Evolutionary conservation across 2,888 invertebrate species (phyloP).

Genomic region (Pheosia tremula): DNA sequence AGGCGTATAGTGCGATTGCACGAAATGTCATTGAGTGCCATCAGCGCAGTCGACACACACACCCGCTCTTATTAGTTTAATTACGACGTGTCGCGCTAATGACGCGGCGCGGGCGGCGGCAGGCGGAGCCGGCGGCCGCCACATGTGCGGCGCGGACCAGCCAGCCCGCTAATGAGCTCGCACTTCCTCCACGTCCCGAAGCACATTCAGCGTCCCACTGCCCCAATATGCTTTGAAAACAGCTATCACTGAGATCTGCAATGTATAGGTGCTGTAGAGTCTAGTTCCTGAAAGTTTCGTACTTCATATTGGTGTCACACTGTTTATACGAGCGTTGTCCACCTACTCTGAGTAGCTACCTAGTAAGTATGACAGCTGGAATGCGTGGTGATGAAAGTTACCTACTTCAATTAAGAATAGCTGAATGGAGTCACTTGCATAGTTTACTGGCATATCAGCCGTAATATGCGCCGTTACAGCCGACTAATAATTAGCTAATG

Average conservation of each 20-base stretch:
- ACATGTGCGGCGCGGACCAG: slow-evolving; percentile 1
- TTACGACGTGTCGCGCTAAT: slow-evolving; percentile 12
- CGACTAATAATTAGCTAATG: slow-evolving; percentile 47
- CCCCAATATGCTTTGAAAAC: neutral
- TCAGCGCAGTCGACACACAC: neutral
- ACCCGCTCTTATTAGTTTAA: neutral
- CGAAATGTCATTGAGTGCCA: neutral
- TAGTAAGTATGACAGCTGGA: neutral
- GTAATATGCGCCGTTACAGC: slow-evolving; percentile 20
- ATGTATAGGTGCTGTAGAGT: too few species aligned
- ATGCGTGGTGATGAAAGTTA: slow-evolving; percentile 14
- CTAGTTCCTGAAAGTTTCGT: too few species aligned
- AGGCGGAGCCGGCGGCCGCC: neutral
- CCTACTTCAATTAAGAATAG: slow-evolving; percentile 18
- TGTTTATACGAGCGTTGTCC: too few species aligned
- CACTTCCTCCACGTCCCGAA: neutral
- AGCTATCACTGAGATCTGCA: neutral
- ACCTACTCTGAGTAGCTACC: too few species aligned
- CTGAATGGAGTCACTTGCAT: slow-evolving; percentile 7
- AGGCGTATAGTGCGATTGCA: neutral
- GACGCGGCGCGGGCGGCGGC: slow-evolving; percentile 7
- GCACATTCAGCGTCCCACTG: neutral
- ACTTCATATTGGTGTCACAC: too few species aligned
- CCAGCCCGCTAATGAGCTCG: slow-evolving; percentile 1
- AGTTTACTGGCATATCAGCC: slow-evolving; percentile 7